Percentiles rank a stretch among this genome's conserved stretches.
phyloP scores from a whole-genome alignment of 2,113 vertebrate genomes.

The Tetrao urogallus region DNA sequence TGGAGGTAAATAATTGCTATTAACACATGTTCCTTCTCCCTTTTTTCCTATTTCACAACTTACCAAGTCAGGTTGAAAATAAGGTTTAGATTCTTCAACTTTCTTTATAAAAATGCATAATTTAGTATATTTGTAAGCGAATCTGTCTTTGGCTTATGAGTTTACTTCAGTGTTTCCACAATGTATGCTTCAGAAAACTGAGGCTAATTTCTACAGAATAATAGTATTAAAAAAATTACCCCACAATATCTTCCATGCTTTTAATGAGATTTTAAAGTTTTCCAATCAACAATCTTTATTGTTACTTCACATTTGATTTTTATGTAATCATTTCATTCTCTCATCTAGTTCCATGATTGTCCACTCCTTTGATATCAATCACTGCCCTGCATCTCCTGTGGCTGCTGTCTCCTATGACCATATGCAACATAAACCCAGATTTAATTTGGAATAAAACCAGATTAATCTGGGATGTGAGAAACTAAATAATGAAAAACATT shows the following conservation, averaged over 20 bases:
- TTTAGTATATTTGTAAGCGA: not conserved
- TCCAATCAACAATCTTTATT: not conserved
- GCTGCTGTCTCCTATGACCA: not conserved
- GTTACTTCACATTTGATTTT: not conserved
- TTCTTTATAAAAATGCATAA: not conserved
- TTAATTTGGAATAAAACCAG: not conserved
- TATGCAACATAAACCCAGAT: not conserved
- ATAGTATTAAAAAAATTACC: not conserved
- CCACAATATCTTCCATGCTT: not conserved
- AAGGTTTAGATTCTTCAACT: not conserved
- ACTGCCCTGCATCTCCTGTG: not conserved
- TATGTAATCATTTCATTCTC: not conserved
- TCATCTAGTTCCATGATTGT: not conserved
- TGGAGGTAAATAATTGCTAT: not conserved
- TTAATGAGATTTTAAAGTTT: not conserved
- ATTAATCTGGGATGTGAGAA: not conserved
- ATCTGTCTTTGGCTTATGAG: not conserved
- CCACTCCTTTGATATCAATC: not conserved
- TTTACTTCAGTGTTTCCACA: not conserved
- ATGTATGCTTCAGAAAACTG: not conserved
- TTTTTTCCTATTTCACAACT: not conserved
- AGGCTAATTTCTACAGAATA: not conserved
- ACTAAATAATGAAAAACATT: not conserved
- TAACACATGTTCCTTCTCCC: not conserved
- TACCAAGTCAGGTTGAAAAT: not conserved